These are phyloP conservation scores for Sparidentex hasta DNA, from an alignment of 2,797 vertebrate genomes.

Conservation along the genomic window DNA sequence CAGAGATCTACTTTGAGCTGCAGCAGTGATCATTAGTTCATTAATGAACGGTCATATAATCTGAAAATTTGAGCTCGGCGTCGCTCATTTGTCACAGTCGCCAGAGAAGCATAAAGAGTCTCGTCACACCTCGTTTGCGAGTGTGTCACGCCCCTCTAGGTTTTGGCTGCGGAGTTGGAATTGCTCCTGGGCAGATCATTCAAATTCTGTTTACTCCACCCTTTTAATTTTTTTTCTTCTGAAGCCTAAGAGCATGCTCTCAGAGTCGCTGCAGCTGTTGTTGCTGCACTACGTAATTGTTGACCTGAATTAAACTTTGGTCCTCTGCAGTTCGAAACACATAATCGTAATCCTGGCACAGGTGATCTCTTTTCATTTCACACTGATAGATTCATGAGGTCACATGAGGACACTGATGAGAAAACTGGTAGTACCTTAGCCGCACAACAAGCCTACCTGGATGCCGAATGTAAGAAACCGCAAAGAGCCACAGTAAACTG, in stretches of 20 bases:
- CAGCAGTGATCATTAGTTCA: neutral
- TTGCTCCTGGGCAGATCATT: conserved; percentile 21
- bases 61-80: neutral
- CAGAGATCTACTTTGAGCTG: neutral
- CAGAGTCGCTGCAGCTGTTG: conserved; percentile 32
- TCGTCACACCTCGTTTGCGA: neutral
- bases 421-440: neutral
- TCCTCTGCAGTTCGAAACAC: neutral
- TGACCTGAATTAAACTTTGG: conserved; percentile 24
- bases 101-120: neutral
- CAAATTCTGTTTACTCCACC: conserved; percentile 38
- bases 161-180: conserved; percentile 28
- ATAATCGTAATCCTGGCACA: no score
- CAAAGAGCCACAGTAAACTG: no score
- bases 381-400: conserved; percentile 13
- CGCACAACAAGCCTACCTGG: neutral
- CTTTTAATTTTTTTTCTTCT: conserved; percentile 28
- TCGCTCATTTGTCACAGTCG: neutral
- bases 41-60: neutral
- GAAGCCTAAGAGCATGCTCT: neutral
- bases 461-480: neutral
- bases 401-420: neutral
- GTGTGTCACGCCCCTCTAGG: conserved; percentile 5
- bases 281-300: conserved; percentile 11
- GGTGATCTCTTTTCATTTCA: neutral